A percentile compares a stretch with the other conserved stretches of the same genome.
These are phyloP conservation scores for Agonopterix alstromeriana DNA, from an alignment of 2,888 invertebrate species.

Conservation along the genomic window DNA sequence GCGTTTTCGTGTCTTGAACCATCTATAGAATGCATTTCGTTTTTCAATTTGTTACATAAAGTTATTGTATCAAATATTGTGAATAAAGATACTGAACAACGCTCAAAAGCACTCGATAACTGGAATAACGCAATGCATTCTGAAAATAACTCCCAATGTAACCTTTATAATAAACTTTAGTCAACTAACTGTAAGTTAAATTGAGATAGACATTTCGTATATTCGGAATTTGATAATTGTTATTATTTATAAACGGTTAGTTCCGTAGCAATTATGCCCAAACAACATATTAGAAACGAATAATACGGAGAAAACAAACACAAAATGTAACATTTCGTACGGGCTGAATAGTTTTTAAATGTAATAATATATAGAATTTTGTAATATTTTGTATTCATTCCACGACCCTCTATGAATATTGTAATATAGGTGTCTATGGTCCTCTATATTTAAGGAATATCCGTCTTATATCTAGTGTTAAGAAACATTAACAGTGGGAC, in stretches of 20 bases:
- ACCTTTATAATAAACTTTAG: slow-evolving; percentile 2
- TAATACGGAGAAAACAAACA: not conserved
- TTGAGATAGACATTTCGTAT: slow-evolving; percentile 32
- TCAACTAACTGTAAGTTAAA: slow-evolving; percentile 6
- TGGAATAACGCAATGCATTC: slow-evolving; percentile 3
- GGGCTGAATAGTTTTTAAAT: slow-evolving; percentile 26
- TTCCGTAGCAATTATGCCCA: slow-evolving; percentile 23
- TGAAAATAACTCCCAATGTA: slow-evolving; percentile 7
- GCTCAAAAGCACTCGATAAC: no score
- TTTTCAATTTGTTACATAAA: no score
- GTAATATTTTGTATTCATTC: slow-evolving; percentile 74
- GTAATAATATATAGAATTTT: slow-evolving; percentile 42
- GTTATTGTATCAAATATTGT: no score
- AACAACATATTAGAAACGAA: not conserved
- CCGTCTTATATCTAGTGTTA: slow-evolving; percentile 66
- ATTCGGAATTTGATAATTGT: slow-evolving; percentile 45
- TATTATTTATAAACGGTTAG: slow-evolving; percentile 40
- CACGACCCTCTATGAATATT: slow-evolving; percentile 50
- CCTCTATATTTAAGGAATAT: slow-evolving; percentile 62
- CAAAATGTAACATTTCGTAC: slow-evolving; percentile 3
- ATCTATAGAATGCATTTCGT: no score
- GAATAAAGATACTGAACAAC: no score
- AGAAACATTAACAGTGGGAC: slow-evolving; percentile 35
- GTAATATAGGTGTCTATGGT: slow-evolving; percentile 68
- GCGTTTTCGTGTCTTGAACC: no score